phyloP scores from a whole-genome alignment of 2,888 invertebrate species.

The Archaeoteleia sp. region DNA sequence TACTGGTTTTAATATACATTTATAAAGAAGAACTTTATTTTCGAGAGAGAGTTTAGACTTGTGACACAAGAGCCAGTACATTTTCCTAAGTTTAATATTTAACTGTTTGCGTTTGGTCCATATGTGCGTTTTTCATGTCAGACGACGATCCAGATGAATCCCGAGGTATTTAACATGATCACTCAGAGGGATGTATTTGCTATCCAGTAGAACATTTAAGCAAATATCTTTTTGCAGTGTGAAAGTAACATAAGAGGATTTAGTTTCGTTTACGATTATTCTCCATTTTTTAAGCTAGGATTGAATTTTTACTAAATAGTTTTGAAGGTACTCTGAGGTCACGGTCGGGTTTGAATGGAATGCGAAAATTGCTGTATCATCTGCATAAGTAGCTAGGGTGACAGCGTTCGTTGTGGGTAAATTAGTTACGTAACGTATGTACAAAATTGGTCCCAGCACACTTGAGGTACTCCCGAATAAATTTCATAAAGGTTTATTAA shows the following conservation, averaged over 20 bases:
- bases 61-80: slow-evolving; percentile 5
- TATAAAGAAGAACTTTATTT: slow-evolving; percentile 17
- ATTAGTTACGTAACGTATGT: slow-evolving; percentile 46
- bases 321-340: slow-evolving; percentile 33
- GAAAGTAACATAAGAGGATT: slow-evolving; percentile 57
- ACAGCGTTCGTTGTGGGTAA: slow-evolving; percentile 31
- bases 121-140: slow-evolving; percentile 45
- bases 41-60: slow-evolving; percentile 3
- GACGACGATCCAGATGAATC: slow-evolving; percentile 48
- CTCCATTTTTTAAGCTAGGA: slow-evolving; percentile 54
- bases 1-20: slow-evolving; percentile 15
- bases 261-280: slow-evolving; percentile 54
- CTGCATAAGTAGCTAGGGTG: slow-evolving; percentile 52
- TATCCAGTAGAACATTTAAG: slow-evolving; percentile 33
- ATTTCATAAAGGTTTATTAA: slow-evolving; percentile 4
- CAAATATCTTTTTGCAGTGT: slow-evolving; percentile 39
- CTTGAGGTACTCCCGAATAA: slow-evolving; percentile 44
- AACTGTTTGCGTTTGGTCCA: background rate
- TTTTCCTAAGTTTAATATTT: background rate
- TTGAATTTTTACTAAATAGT: slow-evolving; percentile 13
- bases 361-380: slow-evolving; percentile 50
- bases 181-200: slow-evolving; percentile 24
- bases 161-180: slow-evolving; percentile 55
- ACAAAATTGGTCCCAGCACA: slow-evolving; percentile 51
- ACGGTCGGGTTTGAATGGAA: slow-evolving; percentile 18